A percentile compares a stretch with the other conserved stretches of the same genome.
phyloP scores from a whole-genome alignment of 2,888 invertebrate genomes.

The Diplazon laetatorius region DNA sequence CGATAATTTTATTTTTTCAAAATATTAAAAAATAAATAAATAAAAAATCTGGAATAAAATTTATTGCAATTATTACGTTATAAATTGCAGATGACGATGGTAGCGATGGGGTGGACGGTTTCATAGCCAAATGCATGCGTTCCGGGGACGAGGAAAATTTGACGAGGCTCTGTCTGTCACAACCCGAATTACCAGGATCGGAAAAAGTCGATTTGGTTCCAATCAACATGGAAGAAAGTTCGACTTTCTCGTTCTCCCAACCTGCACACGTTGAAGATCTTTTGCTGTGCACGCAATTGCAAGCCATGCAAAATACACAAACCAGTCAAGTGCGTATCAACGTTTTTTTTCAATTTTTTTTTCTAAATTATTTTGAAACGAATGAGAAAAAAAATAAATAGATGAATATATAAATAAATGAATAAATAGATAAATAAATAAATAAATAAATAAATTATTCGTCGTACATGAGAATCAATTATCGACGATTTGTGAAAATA shows the following conservation, averaged over 20 bases:
- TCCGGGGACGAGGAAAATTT: constrained; percentile 69
- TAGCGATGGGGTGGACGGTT: constrained; percentile 68
- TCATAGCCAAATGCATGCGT: constrained; percentile 54
- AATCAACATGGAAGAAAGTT: constrained; percentile 76
- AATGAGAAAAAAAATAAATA: constrained; percentile 11
- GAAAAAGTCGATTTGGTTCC: constrained; percentile 68
- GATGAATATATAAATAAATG: too few species aligned
- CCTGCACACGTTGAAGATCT: constrained; percentile 93
- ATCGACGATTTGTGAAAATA: too few species aligned
- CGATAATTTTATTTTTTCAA: too few species aligned
- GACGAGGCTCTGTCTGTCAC: constrained; percentile 79
- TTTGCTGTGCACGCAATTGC: constrained; percentile 88
- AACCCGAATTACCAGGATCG: constrained; percentile 78
- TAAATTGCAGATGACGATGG: constrained; percentile 65
- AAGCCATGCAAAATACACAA: constrained; percentile 84
- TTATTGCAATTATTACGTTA: background rate
- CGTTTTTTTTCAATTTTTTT: too few species aligned
- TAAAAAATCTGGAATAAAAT: too few species aligned
- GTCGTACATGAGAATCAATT: too few species aligned
- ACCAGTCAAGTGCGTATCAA: constrained; percentile 77
- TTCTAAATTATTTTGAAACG: background rate
- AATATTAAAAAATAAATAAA: too few species aligned
- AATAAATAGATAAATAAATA: too few species aligned
- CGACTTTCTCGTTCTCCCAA: constrained; percentile 91
- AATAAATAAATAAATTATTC: too few species aligned